Evolutionary conservation across 1,140 invertebrate genomes (phyloP).

Genomic region (Drosophila repletoides): DNA sequence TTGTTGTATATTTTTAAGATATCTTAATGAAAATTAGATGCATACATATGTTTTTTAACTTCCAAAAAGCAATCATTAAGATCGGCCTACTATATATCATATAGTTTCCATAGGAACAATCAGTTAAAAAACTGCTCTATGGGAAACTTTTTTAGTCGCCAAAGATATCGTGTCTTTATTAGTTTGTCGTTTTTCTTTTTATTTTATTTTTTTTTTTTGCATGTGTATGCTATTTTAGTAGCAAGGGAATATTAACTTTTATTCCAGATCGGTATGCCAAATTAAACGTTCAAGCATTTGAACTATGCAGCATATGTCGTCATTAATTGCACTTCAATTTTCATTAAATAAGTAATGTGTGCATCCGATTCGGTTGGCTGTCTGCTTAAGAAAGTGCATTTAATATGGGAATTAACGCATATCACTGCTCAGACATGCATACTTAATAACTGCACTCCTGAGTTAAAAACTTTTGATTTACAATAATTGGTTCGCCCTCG

Average conservation of each 20-base stretch:
- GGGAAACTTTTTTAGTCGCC: too few species aligned
- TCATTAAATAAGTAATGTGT: constrained; percentile 30
- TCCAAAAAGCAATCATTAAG: too few species aligned
- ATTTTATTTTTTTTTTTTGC: too few species aligned
- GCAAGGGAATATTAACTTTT: constrained; percentile 36
- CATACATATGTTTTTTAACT: too few species aligned
- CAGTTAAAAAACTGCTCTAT: too few species aligned
- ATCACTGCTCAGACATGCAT: constrained; percentile 15
- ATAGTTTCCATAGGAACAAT: too few species aligned
- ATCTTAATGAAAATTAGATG: too few species aligned
- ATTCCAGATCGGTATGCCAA: constrained; percentile 53
- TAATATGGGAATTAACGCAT: constrained; percentile 9
- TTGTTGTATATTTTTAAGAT: too few species aligned
- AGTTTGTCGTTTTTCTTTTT: too few species aligned
- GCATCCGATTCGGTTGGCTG: background rate
- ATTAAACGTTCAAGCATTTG: constrained; percentile 61
- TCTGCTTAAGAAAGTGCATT: constrained; percentile 4
- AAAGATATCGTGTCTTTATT: too few species aligned
- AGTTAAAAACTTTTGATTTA: constrained; percentile 47
- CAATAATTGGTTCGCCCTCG: constrained; percentile 36
- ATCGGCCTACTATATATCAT: too few species aligned
- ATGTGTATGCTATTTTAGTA: too few species aligned
- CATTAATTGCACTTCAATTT: constrained; percentile 59
- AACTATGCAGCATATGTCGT: constrained; percentile 44
- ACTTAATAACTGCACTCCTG: constrained; percentile 13